Evolutionary conservation across 1,140 invertebrate species (phyloP).

Genomic region (Bicyclus anynana): DNA sequence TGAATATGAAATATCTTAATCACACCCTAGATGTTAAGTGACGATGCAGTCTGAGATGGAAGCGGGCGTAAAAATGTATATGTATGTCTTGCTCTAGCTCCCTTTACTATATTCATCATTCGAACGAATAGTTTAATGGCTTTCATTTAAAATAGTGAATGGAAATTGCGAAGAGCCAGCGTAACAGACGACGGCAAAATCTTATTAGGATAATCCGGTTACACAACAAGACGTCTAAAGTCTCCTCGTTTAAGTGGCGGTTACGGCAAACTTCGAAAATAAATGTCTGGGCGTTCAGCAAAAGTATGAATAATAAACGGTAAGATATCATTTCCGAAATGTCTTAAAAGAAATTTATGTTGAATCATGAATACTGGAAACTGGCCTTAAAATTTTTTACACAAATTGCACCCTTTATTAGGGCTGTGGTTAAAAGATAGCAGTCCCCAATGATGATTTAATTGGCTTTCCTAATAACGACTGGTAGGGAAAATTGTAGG

Average conservation of each 20-base stretch:
- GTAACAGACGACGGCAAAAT: conserved; percentile 31
- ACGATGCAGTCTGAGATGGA: too few relatives aligned
- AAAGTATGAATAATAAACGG: conserved; percentile 30
- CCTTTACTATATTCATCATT: conserved; percentile 1
- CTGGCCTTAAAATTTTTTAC: conserved; percentile 1
- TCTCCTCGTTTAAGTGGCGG: conserved; percentile 30
- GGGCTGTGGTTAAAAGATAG: conserved; percentile 10
- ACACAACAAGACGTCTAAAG: conserved; percentile 32
- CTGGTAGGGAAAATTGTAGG: neutral
- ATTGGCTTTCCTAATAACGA: conserved; percentile 5
- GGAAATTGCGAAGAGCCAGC: conserved; percentile 20
- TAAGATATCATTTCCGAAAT: conserved; percentile 11
- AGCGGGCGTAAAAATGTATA: too few relatives aligned
- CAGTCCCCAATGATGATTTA: conserved; percentile 4
- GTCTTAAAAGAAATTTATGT: conserved; percentile 14
- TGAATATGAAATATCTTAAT: too few relatives aligned
- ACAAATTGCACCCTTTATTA: conserved; percentile 7
- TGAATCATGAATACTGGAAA: neutral
- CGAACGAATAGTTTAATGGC: conserved; percentile 11
- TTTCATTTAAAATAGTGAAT: conserved; percentile 21
- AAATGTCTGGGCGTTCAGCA: conserved; percentile 28
- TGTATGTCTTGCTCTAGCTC: too few relatives aligned
- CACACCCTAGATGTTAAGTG: too few relatives aligned
- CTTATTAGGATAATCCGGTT: conserved; percentile 39
- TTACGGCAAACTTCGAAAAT: conserved; percentile 36